These are phyloP conservation scores for Apistogramma diplotaenia DNA, from an alignment of 2,113 vertebrate genomes.

Conservation along the genomic window DNA sequence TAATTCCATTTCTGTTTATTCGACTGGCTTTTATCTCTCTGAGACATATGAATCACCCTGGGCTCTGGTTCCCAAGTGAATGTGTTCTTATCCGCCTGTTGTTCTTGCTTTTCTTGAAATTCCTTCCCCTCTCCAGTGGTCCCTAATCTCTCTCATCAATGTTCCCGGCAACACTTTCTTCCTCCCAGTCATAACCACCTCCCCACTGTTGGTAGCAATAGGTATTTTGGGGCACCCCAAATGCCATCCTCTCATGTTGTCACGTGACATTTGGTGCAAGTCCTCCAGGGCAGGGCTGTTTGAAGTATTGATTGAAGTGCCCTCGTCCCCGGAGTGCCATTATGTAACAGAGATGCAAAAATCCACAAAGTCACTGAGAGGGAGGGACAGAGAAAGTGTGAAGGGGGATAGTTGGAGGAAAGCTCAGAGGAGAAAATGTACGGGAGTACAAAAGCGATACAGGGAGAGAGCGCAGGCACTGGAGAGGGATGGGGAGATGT, in stretches of 20 bases:
- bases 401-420: background rate
- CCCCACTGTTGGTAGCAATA: conserved; percentile 14
- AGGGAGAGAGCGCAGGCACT: background rate
- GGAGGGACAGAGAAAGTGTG: background rate
- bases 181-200: background rate
- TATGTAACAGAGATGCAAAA: conserved; percentile 64
- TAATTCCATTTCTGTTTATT: conserved; percentile 62
- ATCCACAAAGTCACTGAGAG: conserved; percentile 55
- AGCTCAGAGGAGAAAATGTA: background rate
- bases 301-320: conserved; percentile 71
- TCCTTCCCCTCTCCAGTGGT: conserved; percentile 1
- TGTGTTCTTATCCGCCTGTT: conserved; percentile 54
- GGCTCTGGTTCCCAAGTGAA: conserved; percentile 23
- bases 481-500: background rate
- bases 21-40: conserved; percentile 67
- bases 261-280: conserved; percentile 58
- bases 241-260: conserved; percentile 56
- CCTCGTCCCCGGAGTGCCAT: conserved; percentile 54
- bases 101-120: conserved; percentile 34
- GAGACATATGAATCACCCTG: conserved; percentile 63
- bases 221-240: conserved; percentile 31
- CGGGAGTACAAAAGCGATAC: background rate
- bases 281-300: conserved; percentile 44
- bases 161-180: conserved; percentile 4
- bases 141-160: conserved; percentile 48